phyloP scores from a whole-genome alignment of 2,888 invertebrate genomes.

The Drosophila melanosoma region DNA sequence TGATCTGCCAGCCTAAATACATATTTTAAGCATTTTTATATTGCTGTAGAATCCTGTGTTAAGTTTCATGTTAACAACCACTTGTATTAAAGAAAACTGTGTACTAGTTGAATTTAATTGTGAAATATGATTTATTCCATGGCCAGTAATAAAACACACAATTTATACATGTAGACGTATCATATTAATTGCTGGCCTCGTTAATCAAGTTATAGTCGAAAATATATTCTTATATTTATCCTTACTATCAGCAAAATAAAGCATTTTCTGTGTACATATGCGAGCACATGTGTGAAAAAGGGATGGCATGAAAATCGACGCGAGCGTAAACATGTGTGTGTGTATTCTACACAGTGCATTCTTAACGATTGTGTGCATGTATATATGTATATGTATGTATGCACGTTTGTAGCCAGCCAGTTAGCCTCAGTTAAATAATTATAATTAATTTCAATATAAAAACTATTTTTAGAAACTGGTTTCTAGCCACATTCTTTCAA shows the following conservation, averaged over 20 bases:
- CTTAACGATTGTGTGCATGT: no score
- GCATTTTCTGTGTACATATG: no score
- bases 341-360: no score
- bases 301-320: no score
- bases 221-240: no score
- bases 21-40: slow-evolving; percentile 35
- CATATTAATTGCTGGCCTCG: not conserved
- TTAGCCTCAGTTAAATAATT: no score
- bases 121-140: not conserved
- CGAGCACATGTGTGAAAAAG: no score
- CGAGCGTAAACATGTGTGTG: no score
- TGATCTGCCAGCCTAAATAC: slow-evolving; percentile 9
- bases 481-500: not conserved
- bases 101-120: not conserved
- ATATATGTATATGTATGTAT: not conserved
- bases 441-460: not conserved
- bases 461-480: not conserved
- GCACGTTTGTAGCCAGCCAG: no score
- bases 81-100: slow-evolving; percentile 25
- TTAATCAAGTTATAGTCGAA: no score
- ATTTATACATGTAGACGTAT: not conserved
- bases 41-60: slow-evolving; percentile 11
- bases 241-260: no score
- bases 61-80: slow-evolving; percentile 24
- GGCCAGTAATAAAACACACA: not conserved